These are phyloP conservation scores for Entomyzon cyanotis DNA, from an alignment of 2,113 vertebrate species.

Conservation along the genomic window DNA sequence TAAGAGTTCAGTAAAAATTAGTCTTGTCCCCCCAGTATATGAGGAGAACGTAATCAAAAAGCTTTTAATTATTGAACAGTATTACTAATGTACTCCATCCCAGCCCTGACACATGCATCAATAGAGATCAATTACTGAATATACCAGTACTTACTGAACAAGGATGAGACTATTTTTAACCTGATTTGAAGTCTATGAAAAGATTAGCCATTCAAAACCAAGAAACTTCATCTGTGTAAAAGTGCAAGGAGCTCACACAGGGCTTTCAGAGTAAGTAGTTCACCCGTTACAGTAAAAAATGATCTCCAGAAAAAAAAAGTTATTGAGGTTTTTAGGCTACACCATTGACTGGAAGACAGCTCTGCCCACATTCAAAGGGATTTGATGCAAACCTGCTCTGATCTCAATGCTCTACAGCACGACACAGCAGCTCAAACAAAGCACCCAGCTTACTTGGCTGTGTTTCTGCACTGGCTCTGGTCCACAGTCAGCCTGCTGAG, in stretches of 20 bases:
- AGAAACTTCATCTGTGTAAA: not conserved
- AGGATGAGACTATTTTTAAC: not conserved
- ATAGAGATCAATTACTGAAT: not conserved
- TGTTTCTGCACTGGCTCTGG: not conserved
- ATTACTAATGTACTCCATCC: not conserved
- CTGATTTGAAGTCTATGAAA: not conserved
- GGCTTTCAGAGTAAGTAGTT: not conserved
- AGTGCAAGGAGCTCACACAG: not conserved
- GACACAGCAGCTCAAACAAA: not conserved
- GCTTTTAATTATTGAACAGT: not conserved
- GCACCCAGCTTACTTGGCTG: not conserved
- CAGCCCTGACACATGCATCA: not conserved
- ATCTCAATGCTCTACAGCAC: not conserved
- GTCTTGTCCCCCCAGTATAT: not conserved
- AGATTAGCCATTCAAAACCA: not conserved
- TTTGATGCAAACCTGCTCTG: not conserved
- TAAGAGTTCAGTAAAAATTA: not conserved
- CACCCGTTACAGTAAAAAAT: not conserved
- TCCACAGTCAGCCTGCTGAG: slow-evolving; percentile 25
- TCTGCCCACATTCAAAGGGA: not conserved
- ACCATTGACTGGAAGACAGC: not conserved
- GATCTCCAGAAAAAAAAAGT: not conserved
- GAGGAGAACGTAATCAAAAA: not conserved
- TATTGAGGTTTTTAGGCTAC: not conserved
- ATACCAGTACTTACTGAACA: not conserved